phyloP scores from a whole-genome alignment of 1,140 invertebrate genomes.

The Procambarus clarkii region DNA sequence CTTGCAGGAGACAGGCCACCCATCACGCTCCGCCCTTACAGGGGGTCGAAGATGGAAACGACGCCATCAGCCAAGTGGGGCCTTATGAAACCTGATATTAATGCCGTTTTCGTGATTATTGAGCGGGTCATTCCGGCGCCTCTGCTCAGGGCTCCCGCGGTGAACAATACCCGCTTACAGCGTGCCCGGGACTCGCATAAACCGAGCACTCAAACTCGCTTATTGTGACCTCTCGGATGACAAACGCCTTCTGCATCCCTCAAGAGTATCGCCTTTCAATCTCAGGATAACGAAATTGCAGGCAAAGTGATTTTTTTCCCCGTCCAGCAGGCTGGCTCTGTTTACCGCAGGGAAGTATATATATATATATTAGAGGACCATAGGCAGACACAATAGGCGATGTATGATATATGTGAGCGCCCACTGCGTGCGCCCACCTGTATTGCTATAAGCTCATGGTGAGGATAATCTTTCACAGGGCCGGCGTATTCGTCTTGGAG shows the following conservation, averaged over 20 bases:
- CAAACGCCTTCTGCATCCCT: not conserved
- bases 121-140: constrained; percentile 55
- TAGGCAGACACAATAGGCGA: constrained; percentile 40
- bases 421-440: constrained; percentile 34
- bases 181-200: constrained; percentile 26
- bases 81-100: constrained; percentile 66
- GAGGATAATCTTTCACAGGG: constrained; percentile 47
- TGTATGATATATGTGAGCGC: constrained; percentile 53
- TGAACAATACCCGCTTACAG: constrained; percentile 52
- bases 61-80: constrained; percentile 43
- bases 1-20: constrained; percentile 36
- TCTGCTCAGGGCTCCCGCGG: constrained; percentile 48
- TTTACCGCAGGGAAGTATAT: constrained; percentile 15
- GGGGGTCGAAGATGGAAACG: constrained; percentile 29
- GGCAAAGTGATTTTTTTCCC: constrained; percentile 5
- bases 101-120: constrained; percentile 67
- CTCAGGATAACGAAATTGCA: not conserved
- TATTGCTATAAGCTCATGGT: constrained; percentile 49
- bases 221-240: constrained; percentile 22
- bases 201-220: constrained; percentile 25
- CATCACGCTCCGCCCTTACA: constrained; percentile 41
- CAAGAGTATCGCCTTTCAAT: not conserved
- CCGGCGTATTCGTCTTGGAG: constrained; percentile 47
- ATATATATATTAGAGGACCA: constrained; percentile 2
- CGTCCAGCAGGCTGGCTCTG: constrained; percentile 10